Base-by-base conservation (phyloP, 2,888 invertebrate species). In the Tridacna crocea region DNA sequence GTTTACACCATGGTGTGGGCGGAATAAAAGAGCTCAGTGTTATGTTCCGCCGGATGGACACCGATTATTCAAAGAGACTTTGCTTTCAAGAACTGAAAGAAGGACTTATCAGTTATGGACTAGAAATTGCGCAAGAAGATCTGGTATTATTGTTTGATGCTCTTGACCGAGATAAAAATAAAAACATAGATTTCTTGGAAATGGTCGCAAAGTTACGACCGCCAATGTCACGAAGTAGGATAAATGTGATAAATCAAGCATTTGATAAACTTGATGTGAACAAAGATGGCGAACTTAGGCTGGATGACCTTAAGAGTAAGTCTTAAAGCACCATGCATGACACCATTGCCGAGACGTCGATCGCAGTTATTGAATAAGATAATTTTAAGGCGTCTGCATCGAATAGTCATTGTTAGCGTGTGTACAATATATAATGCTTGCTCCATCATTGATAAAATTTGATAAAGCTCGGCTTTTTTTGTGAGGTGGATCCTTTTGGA, bases 301-400 rank as follows among this genome's bases (percentile, higher is more conserved):
- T 92, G 66, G 92, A 92, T 17, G 94, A 94, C 83, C 84, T 94
- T 11, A 90, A 91, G 88, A 89, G 93, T 93, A 88, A 85, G 91
- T 55, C 15, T 2, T 36, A 4, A 36, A 36, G 36, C 2, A 36
- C 36, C 36, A 36, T 36, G 8, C 8, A 4, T 36, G 36, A 36
- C 36, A 36, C 36, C 3, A 36, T 4, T 8, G 36, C 8, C 36
- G 2, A 36, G 2, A 2, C 8, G 36, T 36, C 36, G 36, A 36
- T 36, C 36, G 3, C 36, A 36, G 36, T 36, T 4, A 36, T 36
- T 36, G 2, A 4, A 8, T 36, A 36, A 36, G 8, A 36, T 36
- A 8, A 4, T 36, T 8, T 36, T 36, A 36, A 36, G 8, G 36
- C 36, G 3, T 8, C n/a, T n/a, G n/a, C n/a, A n/a, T n/a, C n/a